A percentile compares a stretch with the other conserved stretches of the same genome.
Conservation (phyloP, 92 coral and sea anemone species). For the Actinostola sp. region DNA sequence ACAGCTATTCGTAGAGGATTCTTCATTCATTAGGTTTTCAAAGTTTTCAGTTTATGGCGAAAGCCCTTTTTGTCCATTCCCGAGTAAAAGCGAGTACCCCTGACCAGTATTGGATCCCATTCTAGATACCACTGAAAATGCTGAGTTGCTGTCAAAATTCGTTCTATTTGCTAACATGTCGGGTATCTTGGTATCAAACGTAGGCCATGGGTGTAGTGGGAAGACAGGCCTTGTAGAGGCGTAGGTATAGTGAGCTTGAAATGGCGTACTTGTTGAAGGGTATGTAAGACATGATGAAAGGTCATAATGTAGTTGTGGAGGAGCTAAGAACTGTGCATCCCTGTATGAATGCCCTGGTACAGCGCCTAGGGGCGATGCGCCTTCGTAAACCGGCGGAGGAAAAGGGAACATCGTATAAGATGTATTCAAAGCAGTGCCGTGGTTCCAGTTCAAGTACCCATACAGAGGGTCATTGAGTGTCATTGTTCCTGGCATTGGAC, state of each 20-base stretch:
- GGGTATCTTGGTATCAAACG: constrained; percentile 5
- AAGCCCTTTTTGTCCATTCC: background rate
- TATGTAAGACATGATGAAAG: background rate
- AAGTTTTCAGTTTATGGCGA: background rate
- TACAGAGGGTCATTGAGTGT: constrained; percentile 13
- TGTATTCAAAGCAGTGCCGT: background rate
- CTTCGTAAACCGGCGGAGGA: background rate
- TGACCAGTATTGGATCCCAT: constrained; percentile 13
- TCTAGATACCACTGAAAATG: constrained; percentile 13
- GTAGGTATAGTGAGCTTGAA: constrained; percentile 17
- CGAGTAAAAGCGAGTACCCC: constrained; percentile 4
- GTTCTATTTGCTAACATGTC: constrained; percentile 11
- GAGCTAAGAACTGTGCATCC: background rate
- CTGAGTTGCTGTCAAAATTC: background rate
- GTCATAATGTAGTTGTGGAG: background rate
- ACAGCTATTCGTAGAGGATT: background rate
- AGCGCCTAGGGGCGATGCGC: background rate
- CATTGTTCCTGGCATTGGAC: constrained; percentile 39
- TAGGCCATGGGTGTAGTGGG: constrained; percentile 12
- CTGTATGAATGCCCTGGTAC: constrained; percentile 5
- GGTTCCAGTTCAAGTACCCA: constrained; percentile 24
- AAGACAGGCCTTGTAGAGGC: constrained; percentile 1
- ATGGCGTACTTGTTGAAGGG: background rate
- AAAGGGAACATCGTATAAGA: background rate
- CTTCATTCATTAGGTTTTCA: background rate